A percentile compares a stretch with the other conserved stretches of the same genome.
These are phyloP conservation scores for Chrysaora quinquecirrha DNA, from an alignment of 30 jellyfish, hydroid and myxozoan genomes.

Conservation along the genomic window DNA sequence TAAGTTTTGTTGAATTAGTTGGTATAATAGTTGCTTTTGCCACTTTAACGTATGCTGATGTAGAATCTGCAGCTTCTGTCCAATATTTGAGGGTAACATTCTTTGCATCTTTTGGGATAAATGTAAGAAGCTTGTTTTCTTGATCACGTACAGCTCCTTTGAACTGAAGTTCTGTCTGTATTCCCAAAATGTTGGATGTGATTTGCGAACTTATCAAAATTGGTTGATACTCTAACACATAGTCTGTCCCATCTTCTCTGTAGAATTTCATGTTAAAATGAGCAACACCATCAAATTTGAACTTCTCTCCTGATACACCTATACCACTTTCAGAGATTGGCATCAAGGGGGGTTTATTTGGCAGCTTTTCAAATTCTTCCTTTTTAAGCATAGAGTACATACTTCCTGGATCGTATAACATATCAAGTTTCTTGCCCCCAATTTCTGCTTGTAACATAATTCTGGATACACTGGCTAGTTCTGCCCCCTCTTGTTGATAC, in stretches of 20 bases:
- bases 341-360: not conserved
- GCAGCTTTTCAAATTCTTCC: conserved; percentile 6
- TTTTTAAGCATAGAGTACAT: conserved; percentile 23
- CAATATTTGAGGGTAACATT: conserved; percentile 5
- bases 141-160: conserved; percentile 20
- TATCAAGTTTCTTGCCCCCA: not conserved
- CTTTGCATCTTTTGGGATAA: not conserved
- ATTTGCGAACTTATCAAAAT: not conserved
- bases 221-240: conserved; percentile 30
- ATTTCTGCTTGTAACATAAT: conserved; percentile 5
- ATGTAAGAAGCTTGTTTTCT: conserved; percentile 19
- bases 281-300: conserved; percentile 1
- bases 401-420: conserved; percentile 25
- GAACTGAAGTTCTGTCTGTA: conserved; percentile 35
- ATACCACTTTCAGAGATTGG: conserved; percentile 11
- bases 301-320: conserved; percentile 16
- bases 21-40: conserved; percentile 12
- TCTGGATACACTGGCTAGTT: not conserved
- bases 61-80: not conserved
- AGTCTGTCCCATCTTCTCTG: conserved; percentile 16
- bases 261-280: not conserved
- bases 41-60: not conserved
- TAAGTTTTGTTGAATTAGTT: not conserved
- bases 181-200: conserved; percentile 13
- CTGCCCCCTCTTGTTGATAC: not conserved